Evolutionary conservation across 2,888 invertebrate species (phyloP), one percentile per base, ranked within the genome.

Genomic region (Branchellion lobata): DNA sequence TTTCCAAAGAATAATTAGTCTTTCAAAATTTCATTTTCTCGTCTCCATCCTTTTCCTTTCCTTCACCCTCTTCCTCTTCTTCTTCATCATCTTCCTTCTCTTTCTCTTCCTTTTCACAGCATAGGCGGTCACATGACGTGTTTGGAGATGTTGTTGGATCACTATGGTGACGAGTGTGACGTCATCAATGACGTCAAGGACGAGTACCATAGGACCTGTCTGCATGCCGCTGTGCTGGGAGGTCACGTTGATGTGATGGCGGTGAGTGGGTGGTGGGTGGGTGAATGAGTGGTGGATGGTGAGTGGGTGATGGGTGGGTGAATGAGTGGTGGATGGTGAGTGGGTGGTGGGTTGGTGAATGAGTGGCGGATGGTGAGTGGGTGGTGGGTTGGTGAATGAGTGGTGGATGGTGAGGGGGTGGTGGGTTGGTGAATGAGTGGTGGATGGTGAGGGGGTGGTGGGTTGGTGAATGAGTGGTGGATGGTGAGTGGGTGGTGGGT

Each of bases 151-250:
- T 24, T 57, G n/a, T n/a, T 57, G 61, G 61, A 57, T 18, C 61
- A 57, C 21, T n/a, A 57, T 57, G 61, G 61, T 18, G 61, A n/a
- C 5, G 61, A n/a, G 5, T 8, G 40, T 40, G 40, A 40, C 40
- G 61, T 90, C n/a, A 88, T 90, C 84, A 85, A 90, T 79, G 90
- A 91, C 84, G 88, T 89, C 3, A 87, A 88, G 76, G 91, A 91
- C 84, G 89, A 90, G 83, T 88, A 87, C 51, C 91, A 91, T 21
- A 88, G 90, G 82, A 91, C 91, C 0, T 90, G 91, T 40, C 87
- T 91, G 51, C 91, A 91, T 85, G 90, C 90, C 79, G 91, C 91
- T 71, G 91, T 91, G 1, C 91, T 90, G 84, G 90, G 90, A 84
- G 91, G 88, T 86, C 87, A 83, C 72, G 80, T 79, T 31, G 33